phyloP scores from a whole-genome alignment of 2,113 vertebrate species.

The Theropithecus gelada region DNA sequence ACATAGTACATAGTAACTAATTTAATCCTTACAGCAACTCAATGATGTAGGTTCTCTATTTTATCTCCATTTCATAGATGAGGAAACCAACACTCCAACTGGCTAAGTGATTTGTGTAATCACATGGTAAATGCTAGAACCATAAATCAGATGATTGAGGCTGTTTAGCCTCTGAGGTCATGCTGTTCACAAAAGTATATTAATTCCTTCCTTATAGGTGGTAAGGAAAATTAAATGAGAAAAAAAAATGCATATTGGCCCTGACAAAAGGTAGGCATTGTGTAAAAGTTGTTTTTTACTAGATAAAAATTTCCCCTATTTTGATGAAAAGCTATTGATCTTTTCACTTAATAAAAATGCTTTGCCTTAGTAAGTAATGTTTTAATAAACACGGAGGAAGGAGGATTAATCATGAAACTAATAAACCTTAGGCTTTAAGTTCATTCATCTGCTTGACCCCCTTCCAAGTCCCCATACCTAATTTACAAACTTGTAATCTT shows the following conservation, averaged over 20 bases:
- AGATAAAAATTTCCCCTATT: background rate
- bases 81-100: background rate
- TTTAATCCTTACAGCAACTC: background rate
- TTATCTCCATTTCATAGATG: background rate
- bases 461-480: background rate
- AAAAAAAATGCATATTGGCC: background rate
- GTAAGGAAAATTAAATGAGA: constrained; percentile 23
- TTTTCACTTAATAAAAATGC: background rate
- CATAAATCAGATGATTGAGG: background rate
- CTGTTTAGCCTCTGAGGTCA: background rate
- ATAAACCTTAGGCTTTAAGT: background rate
- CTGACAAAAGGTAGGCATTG: background rate
- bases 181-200: background rate
- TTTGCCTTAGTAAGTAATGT: background rate
- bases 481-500: background rate
- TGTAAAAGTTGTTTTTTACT: background rate
- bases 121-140: background rate
- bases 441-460: background rate
- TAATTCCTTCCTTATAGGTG: background rate
- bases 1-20: background rate
- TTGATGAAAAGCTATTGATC: background rate
- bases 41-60: background rate
- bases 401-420: background rate
- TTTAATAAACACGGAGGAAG: background rate
- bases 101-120: background rate